Percentiles rank a stretch among this genome's conserved stretches.
Evolutionary conservation across 2,888 invertebrate genomes (phyloP).

Genomic region (Hypena proboscidalis): DNA sequence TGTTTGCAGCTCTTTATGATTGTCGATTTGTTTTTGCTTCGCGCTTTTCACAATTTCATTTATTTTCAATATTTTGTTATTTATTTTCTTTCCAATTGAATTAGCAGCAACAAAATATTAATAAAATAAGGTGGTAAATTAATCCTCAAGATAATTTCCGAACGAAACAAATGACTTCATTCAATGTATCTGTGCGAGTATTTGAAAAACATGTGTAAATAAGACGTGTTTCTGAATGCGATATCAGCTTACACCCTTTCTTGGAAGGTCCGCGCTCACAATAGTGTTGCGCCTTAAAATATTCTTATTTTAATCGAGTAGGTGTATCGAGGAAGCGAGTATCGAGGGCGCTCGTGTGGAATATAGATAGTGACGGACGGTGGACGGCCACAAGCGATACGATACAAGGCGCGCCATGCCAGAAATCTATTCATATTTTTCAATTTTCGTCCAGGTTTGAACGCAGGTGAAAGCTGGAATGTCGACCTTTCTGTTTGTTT

Average conservation of each 20-base stretch:
- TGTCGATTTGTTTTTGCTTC: constrained; percentile 2
- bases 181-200: constrained; percentile 20
- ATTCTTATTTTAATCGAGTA: constrained; percentile 82
- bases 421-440: constrained; percentile 76
- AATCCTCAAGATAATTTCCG: too few species aligned
- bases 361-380: constrained; percentile 80
- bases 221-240: constrained; percentile 45
- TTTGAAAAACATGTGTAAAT: constrained; percentile 36
- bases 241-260: constrained; percentile 60
- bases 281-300: constrained; percentile 71
- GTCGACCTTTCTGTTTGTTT: constrained; percentile 12
- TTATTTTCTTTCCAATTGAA: too few species aligned
- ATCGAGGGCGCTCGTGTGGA: constrained; percentile 77
- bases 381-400: constrained; percentile 61
- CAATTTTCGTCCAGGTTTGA: constrained; percentile 59
- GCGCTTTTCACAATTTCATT: neutral
- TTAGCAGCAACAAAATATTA: too few species aligned
- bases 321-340: constrained; percentile 71
- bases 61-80: neutral
- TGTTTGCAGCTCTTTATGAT: constrained; percentile 24
- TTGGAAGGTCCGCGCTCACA: constrained; percentile 58
- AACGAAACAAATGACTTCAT: neutral
- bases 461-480: constrained; percentile 29
- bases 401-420: constrained; percentile 55
- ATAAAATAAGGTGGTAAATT: too few species aligned